Conservation (phyloP, 2,888 invertebrate genomes). For the Ophion ellenae region DNA sequence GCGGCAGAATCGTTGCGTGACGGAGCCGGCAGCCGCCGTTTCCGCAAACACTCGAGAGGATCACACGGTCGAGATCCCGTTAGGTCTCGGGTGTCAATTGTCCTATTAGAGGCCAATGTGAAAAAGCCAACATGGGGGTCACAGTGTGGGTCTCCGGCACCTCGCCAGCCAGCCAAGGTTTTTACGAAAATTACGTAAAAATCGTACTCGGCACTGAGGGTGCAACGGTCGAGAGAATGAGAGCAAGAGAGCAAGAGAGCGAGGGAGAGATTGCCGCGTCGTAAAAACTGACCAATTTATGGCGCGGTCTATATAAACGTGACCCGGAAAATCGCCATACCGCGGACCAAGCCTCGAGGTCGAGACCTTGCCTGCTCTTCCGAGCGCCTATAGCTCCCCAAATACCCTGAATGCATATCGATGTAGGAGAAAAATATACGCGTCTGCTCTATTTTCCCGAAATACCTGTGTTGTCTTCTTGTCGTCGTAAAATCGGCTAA, state of each 20-base stretch:
- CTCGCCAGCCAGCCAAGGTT: slow-evolving; percentile 66
- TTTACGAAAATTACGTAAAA: slow-evolving; percentile 65
- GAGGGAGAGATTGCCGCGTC: slow-evolving; percentile 29
- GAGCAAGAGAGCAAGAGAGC: slow-evolving; percentile 17
- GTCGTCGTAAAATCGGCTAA: slow-evolving; percentile 25
- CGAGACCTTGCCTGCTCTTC: slow-evolving; percentile 46
- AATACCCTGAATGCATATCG: slow-evolving; percentile 12
- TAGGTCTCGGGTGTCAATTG: slow-evolving; percentile 76
- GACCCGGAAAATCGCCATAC: slow-evolving; percentile 59
- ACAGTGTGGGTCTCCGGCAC: slow-evolving; percentile 41
- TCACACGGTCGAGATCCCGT: slow-evolving; percentile 75
- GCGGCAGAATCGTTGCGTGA: slow-evolving; percentile 72
- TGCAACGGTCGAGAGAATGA: slow-evolving; percentile 31
- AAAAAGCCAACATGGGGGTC: slow-evolving; percentile 12
- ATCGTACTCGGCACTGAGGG: slow-evolving; percentile 43
- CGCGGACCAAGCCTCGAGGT: slow-evolving; percentile 57
- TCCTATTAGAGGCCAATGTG: slow-evolving; percentile 60
- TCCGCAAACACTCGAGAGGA: slow-evolving; percentile 80
- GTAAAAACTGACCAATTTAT: slow-evolving; percentile 66
- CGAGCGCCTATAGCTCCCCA: not conserved
- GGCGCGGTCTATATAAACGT: slow-evolving; percentile 36
- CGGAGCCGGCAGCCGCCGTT: slow-evolving; percentile 74
- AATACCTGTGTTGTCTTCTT: slow-evolving; percentile 54
- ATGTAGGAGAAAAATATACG: slow-evolving; percentile 47
- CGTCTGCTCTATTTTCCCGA: slow-evolving; percentile 55